A percentile compares a stretch with the other conserved stretches of the same genome.
Conservation (phyloP, 2,113 vertebrate genomes). For the Emydocephalus ijimae region DNA sequence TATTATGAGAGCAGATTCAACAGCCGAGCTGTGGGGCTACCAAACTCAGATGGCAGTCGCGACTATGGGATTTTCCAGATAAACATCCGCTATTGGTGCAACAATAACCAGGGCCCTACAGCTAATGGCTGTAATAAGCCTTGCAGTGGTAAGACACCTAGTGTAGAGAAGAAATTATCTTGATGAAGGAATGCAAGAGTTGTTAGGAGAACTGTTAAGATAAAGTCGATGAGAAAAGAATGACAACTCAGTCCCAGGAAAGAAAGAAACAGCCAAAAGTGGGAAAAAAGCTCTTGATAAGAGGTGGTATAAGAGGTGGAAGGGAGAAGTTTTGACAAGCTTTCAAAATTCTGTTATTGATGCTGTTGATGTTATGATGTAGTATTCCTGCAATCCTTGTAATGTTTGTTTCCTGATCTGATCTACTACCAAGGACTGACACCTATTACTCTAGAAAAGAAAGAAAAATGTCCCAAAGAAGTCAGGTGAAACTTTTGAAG, state of each 20-base stretch:
- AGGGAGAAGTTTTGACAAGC: not conserved
- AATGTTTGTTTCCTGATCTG: not conserved
- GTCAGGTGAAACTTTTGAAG: not conserved
- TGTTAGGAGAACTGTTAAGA: too few species aligned
- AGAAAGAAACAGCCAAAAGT: too few species aligned
- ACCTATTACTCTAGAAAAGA: not conserved
- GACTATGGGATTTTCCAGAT: slow-evolving; percentile 19
- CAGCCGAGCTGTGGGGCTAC: not conserved
- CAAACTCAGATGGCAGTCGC: not conserved
- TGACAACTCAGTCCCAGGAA: too few species aligned
- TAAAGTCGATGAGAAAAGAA: too few species aligned
- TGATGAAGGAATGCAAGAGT: too few species aligned
- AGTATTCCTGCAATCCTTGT: not conserved
- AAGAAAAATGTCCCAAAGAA: not conserved
- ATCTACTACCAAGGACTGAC: not conserved
- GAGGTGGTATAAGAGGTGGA: too few species aligned
- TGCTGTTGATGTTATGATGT: not conserved
- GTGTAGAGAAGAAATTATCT: too few species aligned
- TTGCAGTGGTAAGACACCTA: not conserved
- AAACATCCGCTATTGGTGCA: slow-evolving; percentile 8
- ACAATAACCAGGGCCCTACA: not conserved
- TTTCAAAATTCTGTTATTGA: not conserved
- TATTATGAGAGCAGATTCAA: not conserved
- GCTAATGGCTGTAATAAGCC: not conserved
- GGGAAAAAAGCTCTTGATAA: too few species aligned